Conservation (phyloP, 2,888 invertebrate genomes). For the Punctoribates punctum region DNA sequence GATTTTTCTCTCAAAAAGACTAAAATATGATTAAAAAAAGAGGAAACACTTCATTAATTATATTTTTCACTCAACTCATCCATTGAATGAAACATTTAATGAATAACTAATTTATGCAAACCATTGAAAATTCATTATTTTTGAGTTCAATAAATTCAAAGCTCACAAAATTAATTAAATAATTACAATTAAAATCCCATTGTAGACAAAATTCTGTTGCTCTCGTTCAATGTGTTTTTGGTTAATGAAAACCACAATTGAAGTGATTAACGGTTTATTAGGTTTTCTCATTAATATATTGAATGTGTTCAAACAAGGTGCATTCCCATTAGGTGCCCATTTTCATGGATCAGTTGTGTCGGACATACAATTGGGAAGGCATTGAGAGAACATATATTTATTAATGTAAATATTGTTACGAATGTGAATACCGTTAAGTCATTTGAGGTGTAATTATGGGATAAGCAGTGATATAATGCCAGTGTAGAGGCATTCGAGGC, state of each 20-base stretch:
- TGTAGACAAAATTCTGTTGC: no score
- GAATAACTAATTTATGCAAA: neutral
- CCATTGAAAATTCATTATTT: conserved; percentile 4
- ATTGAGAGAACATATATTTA: no score
- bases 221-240: neutral
- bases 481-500: neutral
- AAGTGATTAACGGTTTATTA: conserved; percentile 16
- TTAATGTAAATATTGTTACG: no score
- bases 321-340: no score
- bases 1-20: neutral
- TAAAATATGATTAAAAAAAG: conserved; percentile 9
- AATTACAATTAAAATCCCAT: neutral
- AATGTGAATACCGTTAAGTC: no score
- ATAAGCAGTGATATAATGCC: no score
- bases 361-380: no score
- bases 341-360: no score
- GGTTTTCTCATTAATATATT: neutral
- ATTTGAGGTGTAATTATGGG: no score
- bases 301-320: no score
- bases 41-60: conserved; percentile 28
- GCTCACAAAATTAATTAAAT: neutral
- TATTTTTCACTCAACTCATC: neutral
- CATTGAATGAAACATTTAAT: neutral
- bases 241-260: neutral
- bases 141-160: neutral